Evolutionary conservation across 2,113 vertebrate species (phyloP), one percentile per base, ranked within the genome.

Genomic region (Calyptomena viridis): DNA sequence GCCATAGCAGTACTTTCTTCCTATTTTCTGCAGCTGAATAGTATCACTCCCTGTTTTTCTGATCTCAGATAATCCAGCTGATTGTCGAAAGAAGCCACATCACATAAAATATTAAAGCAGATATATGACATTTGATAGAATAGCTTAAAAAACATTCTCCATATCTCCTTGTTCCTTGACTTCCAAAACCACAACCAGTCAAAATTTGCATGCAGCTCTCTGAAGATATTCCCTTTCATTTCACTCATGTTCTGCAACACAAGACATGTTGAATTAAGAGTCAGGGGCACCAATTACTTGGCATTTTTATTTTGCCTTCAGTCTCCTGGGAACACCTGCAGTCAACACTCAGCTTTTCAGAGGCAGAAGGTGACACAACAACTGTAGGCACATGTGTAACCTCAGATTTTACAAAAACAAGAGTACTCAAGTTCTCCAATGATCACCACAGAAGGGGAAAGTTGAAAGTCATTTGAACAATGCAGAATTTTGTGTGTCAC

Each of bases 101-200:
- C 81, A 73, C 87, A 95, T 83, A 84, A 93, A 96, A 95, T 87
- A 96, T 89, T 91, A 89, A 96, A 95, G 64, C 40, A 93, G 62
- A 92, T 80, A 89, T 63, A 87, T 50, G 87, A 94, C 94, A 94
- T 84, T 76, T 96, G 89, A 91, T 62, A 89, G 77, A 81, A 75
- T 4, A 87, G 89, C 58, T 94, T 84, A 84, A 90, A 96, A 94
- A 92, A 40, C 74, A 76, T 66, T 82, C 67, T 64, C 82, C 87
- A 46, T 78, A 47, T 84, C 4, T 31, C 80, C 95, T 92, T 94
- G 81, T 94, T 94, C 62, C 87, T 82, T 75, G 82, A 73, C 87
- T 93, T 95, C 82, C 67, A 87, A 93, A 94, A 66, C 81, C 78
- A 91, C 67, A 95, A 59, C 58, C 62, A 93, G 66, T 49, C 91